phyloP scores from a whole-genome alignment of 1,140 invertebrate genomes.

The Drosophila kanapiae region DNA sequence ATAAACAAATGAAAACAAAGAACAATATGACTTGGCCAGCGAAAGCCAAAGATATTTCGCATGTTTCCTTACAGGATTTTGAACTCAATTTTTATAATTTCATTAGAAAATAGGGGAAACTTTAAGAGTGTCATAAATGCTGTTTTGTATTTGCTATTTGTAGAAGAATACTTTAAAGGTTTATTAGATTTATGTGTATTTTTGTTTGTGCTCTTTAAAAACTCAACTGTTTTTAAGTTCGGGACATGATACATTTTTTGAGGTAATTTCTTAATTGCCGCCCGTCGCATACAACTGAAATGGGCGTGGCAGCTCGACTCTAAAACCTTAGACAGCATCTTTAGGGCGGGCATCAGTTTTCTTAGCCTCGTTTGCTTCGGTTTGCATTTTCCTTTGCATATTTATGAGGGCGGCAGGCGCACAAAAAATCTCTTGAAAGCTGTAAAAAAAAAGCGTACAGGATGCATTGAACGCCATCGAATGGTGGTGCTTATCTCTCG shows the following conservation, averaged over 20 bases:
- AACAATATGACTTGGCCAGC: background rate
- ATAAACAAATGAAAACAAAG: background rate
- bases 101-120: background rate
- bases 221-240: no score
- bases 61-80: background rate
- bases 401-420: conserved; percentile 62
- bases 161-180: no score
- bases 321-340: conserved; percentile 42
- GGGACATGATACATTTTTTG: conserved; percentile 36
- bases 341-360: conserved; percentile 8
- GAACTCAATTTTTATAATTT: background rate
- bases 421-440: conserved; percentile 7
- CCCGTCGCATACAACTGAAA: background rate
- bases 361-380: conserved; percentile 52
- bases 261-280: conserved; percentile 44
- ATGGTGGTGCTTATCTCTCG: conserved; percentile 33
- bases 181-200: no score
- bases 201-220: no score
- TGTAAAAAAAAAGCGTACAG: conserved; percentile 1
- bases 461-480: conserved; percentile 43
- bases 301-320: conserved; percentile 56
- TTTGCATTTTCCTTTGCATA: conserved; percentile 77
- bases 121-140: no score
- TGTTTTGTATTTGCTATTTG: no score
- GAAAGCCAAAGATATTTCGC: conserved; percentile 1